phyloP scores from a whole-genome alignment of 2,797 vertebrate genomes.

The Enoplosus armatus region DNA sequence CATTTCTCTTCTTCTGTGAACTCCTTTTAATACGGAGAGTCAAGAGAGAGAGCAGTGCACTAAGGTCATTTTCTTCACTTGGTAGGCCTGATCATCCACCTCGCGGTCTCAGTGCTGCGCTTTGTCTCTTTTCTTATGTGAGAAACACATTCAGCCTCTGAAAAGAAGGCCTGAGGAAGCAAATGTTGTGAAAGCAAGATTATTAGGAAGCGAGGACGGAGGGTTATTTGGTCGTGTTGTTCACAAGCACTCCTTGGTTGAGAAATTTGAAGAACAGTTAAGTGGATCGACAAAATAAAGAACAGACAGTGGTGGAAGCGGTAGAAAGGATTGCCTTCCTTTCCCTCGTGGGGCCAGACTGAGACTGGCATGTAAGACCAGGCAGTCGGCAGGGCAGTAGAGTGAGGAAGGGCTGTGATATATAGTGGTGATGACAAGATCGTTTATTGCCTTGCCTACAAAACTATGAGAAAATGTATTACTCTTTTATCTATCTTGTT shows the following conservation, averaged over 20 bases:
- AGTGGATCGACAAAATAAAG: constrained; percentile 27
- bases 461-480: constrained; percentile 36
- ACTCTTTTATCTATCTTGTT: constrained; percentile 49
- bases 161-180: neutral
- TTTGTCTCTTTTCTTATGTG: neutral
- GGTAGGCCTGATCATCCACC: neutral
- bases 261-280: constrained; percentile 24
- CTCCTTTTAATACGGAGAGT: constrained; percentile 13
- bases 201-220: constrained; percentile 11
- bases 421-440: constrained; percentile 50
- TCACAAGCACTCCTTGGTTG: constrained; percentile 1
- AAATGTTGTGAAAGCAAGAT: constrained; percentile 5
- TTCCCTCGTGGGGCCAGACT: constrained; percentile 15
- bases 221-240: constrained; percentile 16
- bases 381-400: constrained; percentile 25
- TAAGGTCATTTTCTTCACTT: constrained; percentile 23
- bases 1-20: constrained; percentile 16
- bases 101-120: neutral
- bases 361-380: constrained; percentile 44
- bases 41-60: constrained; percentile 11
- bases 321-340: neutral
- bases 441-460: constrained; percentile 49
- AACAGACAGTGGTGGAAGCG: constrained; percentile 2
- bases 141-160: constrained; percentile 30
- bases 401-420: constrained; percentile 45